Evolutionary conservation across 2,797 vertebrate species (phyloP), one percentile per base, ranked within the genome.

Genomic region (Telmatherina bonti): DNA sequence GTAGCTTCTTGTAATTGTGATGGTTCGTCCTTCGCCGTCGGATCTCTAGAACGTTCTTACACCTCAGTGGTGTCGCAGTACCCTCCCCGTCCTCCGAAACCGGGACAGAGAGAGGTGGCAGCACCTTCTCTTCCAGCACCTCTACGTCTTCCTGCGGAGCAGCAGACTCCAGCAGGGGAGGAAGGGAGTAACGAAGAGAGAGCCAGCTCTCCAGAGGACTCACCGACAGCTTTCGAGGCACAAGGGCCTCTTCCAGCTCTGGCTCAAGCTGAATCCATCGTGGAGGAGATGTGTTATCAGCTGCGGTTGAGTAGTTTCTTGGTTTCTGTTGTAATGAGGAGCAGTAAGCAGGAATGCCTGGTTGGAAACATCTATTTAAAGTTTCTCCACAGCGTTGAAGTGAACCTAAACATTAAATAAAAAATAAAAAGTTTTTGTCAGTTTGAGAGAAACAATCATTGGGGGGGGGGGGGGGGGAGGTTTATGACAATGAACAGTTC

Each of bases 201-300:
- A 99, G 94, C 95, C 97, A 97, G 92, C 96, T 97, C 89, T 99
- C 97, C 76, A 99, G 74, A 0, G 97, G 98, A 41, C 94, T 96
- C 73, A 98, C 87, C n/a, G 96, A 95, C 82, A 99, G 88, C 86
- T 95, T 99, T 53, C 97, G 94, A 0, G 97, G 98, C 8, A 99
- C 88, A 0, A 99, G 93, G 36, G 94, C 79, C 55, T 99, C 96
- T 6, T 99, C 97, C 68, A 98, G 92, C 15, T 97, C 96, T 0
- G 94, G 92, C 55, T 96, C 95, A 9, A 96, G 79, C 0, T 80
- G 84, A 10, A 88, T 85, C 94, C 94, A 95, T 54, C 68, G 93
- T 5, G 94, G 87, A 0, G 93, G 93, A 2, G 87, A 61, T 4
- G 84, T 90, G 26, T 91, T 93, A 88, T 87, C 91, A 5, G 95